These are phyloP conservation scores for Acrocephalus kingi DNA, from an alignment of 2,113 vertebrate species.

Conservation along the genomic window DNA sequence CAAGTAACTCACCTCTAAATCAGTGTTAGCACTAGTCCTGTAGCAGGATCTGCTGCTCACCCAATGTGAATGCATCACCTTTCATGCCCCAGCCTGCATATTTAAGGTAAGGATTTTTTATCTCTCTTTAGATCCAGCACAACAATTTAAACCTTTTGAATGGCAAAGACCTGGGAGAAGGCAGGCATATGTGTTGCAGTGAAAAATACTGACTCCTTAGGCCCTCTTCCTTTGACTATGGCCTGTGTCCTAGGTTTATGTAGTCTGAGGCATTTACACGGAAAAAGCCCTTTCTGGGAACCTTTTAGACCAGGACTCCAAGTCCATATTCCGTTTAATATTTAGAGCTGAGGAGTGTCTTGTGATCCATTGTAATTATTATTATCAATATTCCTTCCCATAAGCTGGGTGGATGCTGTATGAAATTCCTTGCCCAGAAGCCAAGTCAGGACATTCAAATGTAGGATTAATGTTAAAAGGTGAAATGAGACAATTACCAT, in stretches of 20 bases:
- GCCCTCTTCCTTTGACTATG: not conserved
- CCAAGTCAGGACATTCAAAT: not conserved
- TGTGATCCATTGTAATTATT: not conserved
- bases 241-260: not conserved
- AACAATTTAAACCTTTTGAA: not conserved
- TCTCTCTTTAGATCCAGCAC: not conserved
- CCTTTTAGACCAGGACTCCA: not conserved
- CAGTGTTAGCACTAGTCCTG: not conserved
- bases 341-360: not conserved
- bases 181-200: not conserved
- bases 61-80: not conserved
- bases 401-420: not conserved
- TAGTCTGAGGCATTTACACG: not conserved
- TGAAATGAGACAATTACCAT: not conserved
- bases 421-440: not conserved
- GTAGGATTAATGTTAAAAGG: not conserved
- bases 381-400: not conserved
- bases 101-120: not conserved
- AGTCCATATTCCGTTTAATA: not conserved
- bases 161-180: not conserved
- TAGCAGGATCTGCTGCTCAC: not conserved
- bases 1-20: not conserved
- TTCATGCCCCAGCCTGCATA: not conserved
- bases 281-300: not conserved
- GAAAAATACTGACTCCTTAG: not conserved